Evolutionary conservation across 37 sponge, comb jelly and placozoan genomes (phyloP).

Genomic region (Mnemiopsis leidyi): DNA sequence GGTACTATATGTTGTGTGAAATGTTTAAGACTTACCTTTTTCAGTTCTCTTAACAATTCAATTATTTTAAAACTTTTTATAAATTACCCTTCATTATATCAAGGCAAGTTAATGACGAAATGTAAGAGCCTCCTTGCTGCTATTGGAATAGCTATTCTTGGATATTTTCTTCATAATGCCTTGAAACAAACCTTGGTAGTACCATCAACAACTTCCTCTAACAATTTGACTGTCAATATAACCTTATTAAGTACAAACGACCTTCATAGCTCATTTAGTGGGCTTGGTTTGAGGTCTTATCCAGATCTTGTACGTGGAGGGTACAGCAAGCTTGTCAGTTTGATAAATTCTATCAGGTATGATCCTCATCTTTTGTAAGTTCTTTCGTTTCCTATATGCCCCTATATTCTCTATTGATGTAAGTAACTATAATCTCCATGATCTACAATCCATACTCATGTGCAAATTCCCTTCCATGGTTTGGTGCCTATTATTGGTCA

Average conservation of each 20-base stretch:
- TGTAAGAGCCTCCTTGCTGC: neutral
- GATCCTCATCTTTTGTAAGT: neutral
- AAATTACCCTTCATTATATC: too few relatives aligned
- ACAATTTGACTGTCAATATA: neutral
- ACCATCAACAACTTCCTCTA: neutral
- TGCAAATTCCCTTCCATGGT: neutral
- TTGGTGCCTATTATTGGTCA: neutral
- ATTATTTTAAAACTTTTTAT: too few relatives aligned
- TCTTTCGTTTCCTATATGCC: too few relatives aligned
- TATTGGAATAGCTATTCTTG: neutral
- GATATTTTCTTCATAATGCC: neutral
- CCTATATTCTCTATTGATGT: too few relatives aligned
- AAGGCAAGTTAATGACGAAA: neutral
- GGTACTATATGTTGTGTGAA: too few relatives aligned
- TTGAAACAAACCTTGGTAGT: neutral
- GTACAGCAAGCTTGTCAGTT: neutral
- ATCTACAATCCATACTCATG: too few relatives aligned
- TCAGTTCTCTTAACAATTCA: too few relatives aligned
- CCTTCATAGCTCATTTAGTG: constrained; percentile 33
- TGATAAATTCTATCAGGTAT: neutral
- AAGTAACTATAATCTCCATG: too few relatives aligned
- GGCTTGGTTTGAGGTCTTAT: neutral
- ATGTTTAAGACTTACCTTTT: too few relatives aligned
- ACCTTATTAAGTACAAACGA: constrained; percentile 25
- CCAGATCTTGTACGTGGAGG: neutral